Evolutionary conservation across 2,888 invertebrate genomes (phyloP).

Genomic region (Labia minor): DNA sequence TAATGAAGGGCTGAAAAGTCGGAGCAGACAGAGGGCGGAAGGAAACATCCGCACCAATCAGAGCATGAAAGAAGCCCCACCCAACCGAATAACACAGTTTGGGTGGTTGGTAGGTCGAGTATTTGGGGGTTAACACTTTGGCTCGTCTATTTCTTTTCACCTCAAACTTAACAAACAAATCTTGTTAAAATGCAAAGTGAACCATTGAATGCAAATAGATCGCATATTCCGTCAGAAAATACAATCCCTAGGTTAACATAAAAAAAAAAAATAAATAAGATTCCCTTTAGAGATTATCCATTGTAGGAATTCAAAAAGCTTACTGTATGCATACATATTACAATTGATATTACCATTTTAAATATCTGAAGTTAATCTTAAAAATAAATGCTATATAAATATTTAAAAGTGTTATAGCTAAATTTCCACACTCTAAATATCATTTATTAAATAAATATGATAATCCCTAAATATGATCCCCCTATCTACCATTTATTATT

Average conservation of each 20-base stretch:
- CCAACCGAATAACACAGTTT: neutral
- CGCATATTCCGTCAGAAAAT: neutral
- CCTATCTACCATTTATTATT: too few relatives aligned
- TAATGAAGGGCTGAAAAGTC: neutral
- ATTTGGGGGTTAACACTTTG: too few relatives aligned
- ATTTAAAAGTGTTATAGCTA: neutral
- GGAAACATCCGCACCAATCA: neutral
- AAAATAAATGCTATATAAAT: too few relatives aligned
- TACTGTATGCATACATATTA: neutral
- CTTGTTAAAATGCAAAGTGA: conserved; percentile 7
- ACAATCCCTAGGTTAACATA: neutral
- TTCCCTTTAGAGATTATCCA: neutral
- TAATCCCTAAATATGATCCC: too few relatives aligned
- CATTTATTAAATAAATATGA: neutral
- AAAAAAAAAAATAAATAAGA: neutral
- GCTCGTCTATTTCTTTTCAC: neutral
- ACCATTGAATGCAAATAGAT: neutral
- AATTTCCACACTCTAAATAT: neutral
- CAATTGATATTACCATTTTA: too few relatives aligned
- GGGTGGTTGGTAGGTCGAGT: neutral
- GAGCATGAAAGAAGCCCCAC: neutral
- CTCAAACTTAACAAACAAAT: neutral
- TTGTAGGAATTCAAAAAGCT: neutral
- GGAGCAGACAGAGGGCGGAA: neutral
- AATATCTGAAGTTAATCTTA: too few relatives aligned